Conservation (phyloP, 2,888 invertebrate species). For the Cheilosia pagana region DNA sequence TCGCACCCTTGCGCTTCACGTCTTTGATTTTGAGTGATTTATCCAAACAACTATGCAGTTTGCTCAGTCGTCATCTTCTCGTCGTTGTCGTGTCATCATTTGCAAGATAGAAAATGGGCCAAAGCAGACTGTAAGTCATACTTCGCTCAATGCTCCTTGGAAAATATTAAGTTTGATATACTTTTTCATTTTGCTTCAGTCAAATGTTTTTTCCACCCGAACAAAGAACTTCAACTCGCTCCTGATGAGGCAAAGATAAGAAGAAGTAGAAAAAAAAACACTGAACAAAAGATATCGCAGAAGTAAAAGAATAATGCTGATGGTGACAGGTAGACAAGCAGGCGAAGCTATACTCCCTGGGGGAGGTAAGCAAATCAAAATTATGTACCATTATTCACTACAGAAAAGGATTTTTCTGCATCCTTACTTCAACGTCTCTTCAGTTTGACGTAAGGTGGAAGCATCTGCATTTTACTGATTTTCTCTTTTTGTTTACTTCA, state of each 20-base stretch:
- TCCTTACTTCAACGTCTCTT: conserved; percentile 20
- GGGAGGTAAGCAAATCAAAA: conserved; percentile 60
- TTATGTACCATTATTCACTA: conserved; percentile 63
- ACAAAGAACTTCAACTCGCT: conserved; percentile 39
- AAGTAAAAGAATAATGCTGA: conserved; percentile 62
- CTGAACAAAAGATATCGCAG: conserved; percentile 41
- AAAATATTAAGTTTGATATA: conserved; percentile 68
- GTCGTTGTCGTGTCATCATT: conserved; percentile 60
- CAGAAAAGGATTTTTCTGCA: conserved; percentile 32
- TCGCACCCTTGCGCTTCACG: background rate
- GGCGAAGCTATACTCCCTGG: background rate
- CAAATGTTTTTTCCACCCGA: conserved; percentile 11
- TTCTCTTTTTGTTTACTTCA: conserved; percentile 2
- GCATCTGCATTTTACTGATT: background rate
- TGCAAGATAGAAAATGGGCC: conserved; percentile 21
- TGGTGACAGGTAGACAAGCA: conserved; percentile 68
- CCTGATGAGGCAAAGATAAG: conserved; percentile 37
- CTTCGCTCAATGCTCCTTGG: conserved; percentile 50
- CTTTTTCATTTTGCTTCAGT: conserved; percentile 33
- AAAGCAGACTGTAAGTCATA: conserved; percentile 44
- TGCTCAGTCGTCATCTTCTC: conserved; percentile 58
- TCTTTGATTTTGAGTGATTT: conserved; percentile 43
- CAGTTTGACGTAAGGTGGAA: conserved; percentile 3
- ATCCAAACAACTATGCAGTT: conserved; percentile 34
- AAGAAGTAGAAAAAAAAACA: conserved; percentile 8